Base-by-base conservation (phyloP, 2,888 invertebrate species). In the Nesidiocoris tenuis region DNA sequence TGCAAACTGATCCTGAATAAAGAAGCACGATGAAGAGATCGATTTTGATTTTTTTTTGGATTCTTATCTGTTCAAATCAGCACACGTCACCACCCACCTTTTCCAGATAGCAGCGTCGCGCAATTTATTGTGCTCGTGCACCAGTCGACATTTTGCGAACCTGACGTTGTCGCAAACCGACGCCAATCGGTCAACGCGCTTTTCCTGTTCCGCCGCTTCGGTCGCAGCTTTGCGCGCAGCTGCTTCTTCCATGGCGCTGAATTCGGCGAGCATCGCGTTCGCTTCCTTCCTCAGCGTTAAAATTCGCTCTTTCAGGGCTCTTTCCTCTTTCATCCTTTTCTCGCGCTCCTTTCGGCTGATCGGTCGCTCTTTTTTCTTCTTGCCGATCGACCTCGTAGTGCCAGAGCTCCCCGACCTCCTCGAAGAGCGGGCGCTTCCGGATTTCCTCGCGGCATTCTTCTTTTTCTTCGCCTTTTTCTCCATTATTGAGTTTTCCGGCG, bases 21-120 rank as follows among this genome's bases (percentile, higher is more conserved):
- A n/a, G n/a, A n/a, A n/a, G n/a, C n/a, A n/a, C n/a, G n/a, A n/a
- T n/a, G n/a, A n/a, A n/a, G n/a, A n/a, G n/a, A n/a, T n/a, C n/a
- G n/a, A n/a, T n/a, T n/a, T n/a, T n/a, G n/a, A n/a, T n/a, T n/a
- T n/a, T n/a, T n/a, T n/a, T n/a, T n/a, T n/a, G n/a, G n/a, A n/a
- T n/a, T n/a, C n/a, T n/a, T n/a, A n/a, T n/a, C n/a, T n/a, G n/a
- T n/a, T n/a, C n/a, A n/a, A n/a, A n/a, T n/a, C n/a, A n/a, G n/a
- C n/a, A n/a, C n/a, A n/a, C n/a, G n/a, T n/a, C n/a, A n/a, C n/a
- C n/a, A n/a, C 23, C 23, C 1, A 72, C 72, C 72, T 61, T 12
- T 72, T 39, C 72, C 72, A 72, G 19, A 72, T 72, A 61, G 25
- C 72, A 12, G 24, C 17, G 7, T 72, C 63, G 39, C 72, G 56